Evolutionary conservation across 1,140 invertebrate species (phyloP).

Genomic region (Temnothorax nylanderi): DNA sequence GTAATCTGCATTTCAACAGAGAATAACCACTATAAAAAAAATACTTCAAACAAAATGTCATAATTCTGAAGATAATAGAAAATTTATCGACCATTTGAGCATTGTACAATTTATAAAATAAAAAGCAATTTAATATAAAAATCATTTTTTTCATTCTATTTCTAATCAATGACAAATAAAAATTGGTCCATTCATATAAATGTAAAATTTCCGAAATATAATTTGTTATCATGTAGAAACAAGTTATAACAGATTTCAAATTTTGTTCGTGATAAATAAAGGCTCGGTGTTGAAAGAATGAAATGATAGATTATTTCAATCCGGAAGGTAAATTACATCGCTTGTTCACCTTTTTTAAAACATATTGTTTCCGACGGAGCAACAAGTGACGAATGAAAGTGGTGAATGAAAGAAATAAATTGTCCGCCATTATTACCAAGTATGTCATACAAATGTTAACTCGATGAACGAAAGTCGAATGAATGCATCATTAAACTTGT

Average conservation of each 20-base stretch:
- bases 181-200: background rate
- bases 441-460: conserved; percentile 43
- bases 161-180: background rate
- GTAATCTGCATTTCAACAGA: background rate
- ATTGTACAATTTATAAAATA: background rate
- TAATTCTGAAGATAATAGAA: background rate
- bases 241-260: background rate
- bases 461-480: background rate
- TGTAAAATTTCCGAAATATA: background rate
- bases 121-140: background rate
- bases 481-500: conserved; percentile 45
- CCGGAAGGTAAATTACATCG: background rate
- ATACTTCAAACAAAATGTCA: background rate
- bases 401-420: conserved; percentile 36
- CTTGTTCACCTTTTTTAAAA: background rate
- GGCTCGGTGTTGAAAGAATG: background rate
- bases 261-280: background rate
- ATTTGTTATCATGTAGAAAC: background rate
- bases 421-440: conserved; percentile 8
- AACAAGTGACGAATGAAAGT: conserved; percentile 50
- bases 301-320: conserved; percentile 21
- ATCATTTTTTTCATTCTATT: background rate
- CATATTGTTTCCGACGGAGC: background rate
- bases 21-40: background rate
- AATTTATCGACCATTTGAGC: background rate